Evolutionary conservation across 2,888 invertebrate genomes (phyloP), one percentile per base, ranked within the genome.

Genomic region (Keiferia lycopersicella): DNA sequence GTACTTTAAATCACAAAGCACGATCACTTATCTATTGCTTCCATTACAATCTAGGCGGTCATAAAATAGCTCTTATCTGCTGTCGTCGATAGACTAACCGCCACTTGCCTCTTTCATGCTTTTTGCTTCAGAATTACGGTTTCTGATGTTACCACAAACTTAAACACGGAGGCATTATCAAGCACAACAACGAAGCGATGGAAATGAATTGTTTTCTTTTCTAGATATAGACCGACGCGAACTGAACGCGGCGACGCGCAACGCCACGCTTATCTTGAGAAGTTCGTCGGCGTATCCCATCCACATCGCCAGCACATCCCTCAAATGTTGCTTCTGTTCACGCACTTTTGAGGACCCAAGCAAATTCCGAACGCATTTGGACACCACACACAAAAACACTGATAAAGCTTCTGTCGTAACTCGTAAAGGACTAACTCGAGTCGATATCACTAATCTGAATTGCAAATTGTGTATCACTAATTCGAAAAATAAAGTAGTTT

Each of bases 391-490:
- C 26, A 14, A 14, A 4, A 20, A 30, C 16, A 34, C 16, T 8
- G 53, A 62, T 38, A 38, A 12, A 10, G 26, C 62, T 2, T 45
- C 18, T 11, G n/a, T 58, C 22, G 39, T 48, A 34, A 16, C 18
- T 16, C 22, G 22, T 12, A 4, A 34, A 11, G 22, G 7, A 22
- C 22, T 18, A 12, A 39, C 68, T 14, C 64, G 68, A 11, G 66
- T 71, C 2, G 73, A 73, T 22, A 65, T 70, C 14, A 66, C 68
- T 0, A 57, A 71, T 48, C 45, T 73, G 10, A 64, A 64, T 0
- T 73, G 72, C 62, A 65, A 51, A 56, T 51, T 38, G 1, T 72
- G 73, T 18, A 26, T 26, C 26, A 26, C 26, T 26, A 6, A 26
- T 6, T 6, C 6, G 6, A 18, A 51, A 4, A 59, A 63, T 8